Conservation (phyloP, 2,888 invertebrate genomes). For the Synergus umbraculus region DNA sequence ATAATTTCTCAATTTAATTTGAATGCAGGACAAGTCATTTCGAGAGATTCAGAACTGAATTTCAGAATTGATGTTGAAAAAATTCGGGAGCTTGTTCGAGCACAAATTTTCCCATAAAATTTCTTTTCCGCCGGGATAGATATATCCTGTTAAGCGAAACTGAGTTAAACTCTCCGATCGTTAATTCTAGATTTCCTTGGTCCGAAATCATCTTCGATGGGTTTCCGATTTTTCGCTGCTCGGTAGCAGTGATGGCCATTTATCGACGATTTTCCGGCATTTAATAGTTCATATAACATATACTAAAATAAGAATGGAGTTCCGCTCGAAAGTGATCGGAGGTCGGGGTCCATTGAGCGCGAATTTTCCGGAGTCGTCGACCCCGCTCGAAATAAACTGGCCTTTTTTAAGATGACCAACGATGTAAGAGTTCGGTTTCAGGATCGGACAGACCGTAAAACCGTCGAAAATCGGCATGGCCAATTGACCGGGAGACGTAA, state of each 20-base stretch:
- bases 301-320: constrained; percentile 19
- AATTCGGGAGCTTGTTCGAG: background rate
- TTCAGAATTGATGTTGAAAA: background rate
- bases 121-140: constrained; percentile 58
- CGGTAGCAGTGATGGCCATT: constrained; percentile 55
- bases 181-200: constrained; percentile 58
- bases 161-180: constrained; percentile 51
- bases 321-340: constrained; percentile 39
- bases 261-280: constrained; percentile 59
- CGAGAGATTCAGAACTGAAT: background rate
- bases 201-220: constrained; percentile 55
- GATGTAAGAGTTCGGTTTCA: constrained; percentile 45
- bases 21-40: too few relatives aligned
- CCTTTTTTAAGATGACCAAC: constrained; percentile 31
- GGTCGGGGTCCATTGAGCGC: constrained; percentile 44
- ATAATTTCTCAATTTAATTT: background rate
- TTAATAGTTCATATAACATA: constrained; percentile 20
- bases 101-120: constrained; percentile 50
- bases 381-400: constrained; percentile 18
- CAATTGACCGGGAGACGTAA: constrained; percentile 63
- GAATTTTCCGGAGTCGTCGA: constrained; percentile 42
- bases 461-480: constrained; percentile 63
- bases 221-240: constrained; percentile 54
- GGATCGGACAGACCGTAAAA: constrained; percentile 60
- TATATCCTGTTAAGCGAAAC: constrained; percentile 69